Conservation (phyloP, 2,113 vertebrate species). For the Lampris megalopsis region DNA sequence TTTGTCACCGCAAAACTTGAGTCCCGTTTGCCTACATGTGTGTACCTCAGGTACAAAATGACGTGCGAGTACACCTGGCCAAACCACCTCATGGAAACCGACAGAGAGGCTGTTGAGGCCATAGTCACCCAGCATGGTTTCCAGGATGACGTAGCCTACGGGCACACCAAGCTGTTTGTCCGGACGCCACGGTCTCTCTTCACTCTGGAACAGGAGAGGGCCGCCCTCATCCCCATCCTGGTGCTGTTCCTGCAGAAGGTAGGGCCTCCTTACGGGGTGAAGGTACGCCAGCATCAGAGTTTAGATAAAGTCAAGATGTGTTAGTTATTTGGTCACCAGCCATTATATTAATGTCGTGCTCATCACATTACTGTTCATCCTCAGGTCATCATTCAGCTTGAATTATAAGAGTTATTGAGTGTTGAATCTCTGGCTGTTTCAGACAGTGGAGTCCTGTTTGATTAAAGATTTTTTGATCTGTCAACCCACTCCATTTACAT, state of each 20-base stretch:
- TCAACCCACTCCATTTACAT: constrained; percentile 14
- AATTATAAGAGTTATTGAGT: too few species aligned
- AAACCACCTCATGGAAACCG: constrained; percentile 90
- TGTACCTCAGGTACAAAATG: constrained; percentile 90
- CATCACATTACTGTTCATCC: too few species aligned
- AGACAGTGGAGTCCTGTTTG: background rate
- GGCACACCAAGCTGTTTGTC: constrained; percentile 91
- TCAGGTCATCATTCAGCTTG: too few species aligned
- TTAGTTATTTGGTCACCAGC: too few species aligned
- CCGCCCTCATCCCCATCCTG: constrained; percentile 90
- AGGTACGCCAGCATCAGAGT: too few species aligned
- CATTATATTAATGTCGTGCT: too few species aligned
- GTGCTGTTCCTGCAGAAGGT: constrained; percentile 97
- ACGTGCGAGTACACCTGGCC: constrained; percentile 98
- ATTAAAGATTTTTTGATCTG: constrained; percentile 17
- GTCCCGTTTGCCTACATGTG: background rate
- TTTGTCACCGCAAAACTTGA: too few species aligned
- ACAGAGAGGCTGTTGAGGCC: constrained; percentile 86
- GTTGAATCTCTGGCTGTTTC: background rate
- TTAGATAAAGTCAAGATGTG: too few species aligned
- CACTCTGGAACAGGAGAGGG: constrained; percentile 88
- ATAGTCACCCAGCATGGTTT: constrained; percentile 91
- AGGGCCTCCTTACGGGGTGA: background rate
- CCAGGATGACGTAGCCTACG: constrained; percentile 90
- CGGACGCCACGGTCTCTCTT: constrained; percentile 88